These are phyloP conservation scores for Adelosebastes latens DNA, from an alignment of 2,797 vertebrate species.

Conservation along the genomic window DNA sequence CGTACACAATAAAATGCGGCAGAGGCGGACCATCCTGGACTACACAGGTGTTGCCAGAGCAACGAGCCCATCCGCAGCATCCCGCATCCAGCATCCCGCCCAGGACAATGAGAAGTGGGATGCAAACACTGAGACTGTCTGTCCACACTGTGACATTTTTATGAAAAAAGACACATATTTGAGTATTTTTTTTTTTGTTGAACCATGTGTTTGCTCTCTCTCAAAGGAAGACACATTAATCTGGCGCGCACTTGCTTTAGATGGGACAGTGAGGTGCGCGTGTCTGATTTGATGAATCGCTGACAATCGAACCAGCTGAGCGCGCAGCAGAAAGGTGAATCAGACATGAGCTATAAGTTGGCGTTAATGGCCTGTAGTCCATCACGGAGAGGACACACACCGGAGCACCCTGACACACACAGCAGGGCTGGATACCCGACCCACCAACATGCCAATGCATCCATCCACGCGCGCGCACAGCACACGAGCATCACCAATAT, in stretches of 20 bases:
- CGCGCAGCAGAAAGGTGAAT: background rate
- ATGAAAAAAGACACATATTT: background rate
- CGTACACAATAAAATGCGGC: conserved; percentile 58
- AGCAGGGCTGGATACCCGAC: conserved; percentile 12
- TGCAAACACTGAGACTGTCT: conserved; percentile 33
- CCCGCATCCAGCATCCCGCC: conserved; percentile 56
- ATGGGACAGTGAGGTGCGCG: conserved; percentile 64
- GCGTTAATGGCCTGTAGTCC: conserved; percentile 2
- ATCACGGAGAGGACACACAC: background rate
- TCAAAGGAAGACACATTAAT: background rate
- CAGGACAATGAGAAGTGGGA: conserved; percentile 82
- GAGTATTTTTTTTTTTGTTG: background rate
- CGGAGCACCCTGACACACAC: conserved; percentile 24
- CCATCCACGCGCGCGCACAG: conserved; percentile 39
- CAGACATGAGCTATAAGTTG: conserved; percentile 16
- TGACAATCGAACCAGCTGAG: conserved; percentile 34
- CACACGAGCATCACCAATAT: conserved; percentile 30
- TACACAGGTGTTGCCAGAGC: conserved; percentile 86
- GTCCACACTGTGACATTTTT: background rate
- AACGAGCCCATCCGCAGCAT: conserved; percentile 78
- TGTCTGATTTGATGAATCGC: conserved; percentile 19
- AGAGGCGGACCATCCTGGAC: conserved; percentile 66
- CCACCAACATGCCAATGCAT: conserved; percentile 68
- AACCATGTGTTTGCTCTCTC: background rate
- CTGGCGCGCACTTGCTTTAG: conserved; percentile 24